Conservation (phyloP, 2,113 vertebrate genomes). For the Perognathus longimembris region DNA sequence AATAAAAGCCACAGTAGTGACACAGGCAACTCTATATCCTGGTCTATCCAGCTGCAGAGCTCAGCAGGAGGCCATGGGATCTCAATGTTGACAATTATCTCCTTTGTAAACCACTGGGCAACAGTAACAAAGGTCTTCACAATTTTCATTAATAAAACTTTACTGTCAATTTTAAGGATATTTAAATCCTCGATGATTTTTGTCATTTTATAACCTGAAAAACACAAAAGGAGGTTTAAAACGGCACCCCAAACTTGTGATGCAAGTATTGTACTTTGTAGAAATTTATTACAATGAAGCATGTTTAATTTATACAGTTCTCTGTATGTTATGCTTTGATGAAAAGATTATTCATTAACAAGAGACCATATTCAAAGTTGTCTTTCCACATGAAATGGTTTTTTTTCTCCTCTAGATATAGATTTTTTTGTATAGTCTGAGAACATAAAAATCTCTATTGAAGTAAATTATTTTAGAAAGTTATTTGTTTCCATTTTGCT, state of each 20-base stretch:
- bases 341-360: conserved; percentile 46
- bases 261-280: background rate
- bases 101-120: background rate
- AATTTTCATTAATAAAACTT: conserved; percentile 29
- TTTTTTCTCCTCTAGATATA: background rate
- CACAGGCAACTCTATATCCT: background rate
- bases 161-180: background rate
- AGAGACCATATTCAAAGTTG: background rate
- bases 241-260: background rate
- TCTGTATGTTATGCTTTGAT: background rate
- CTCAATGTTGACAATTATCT: background rate
- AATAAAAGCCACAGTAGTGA: conserved; percentile 48
- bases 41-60: background rate
- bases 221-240: conserved; percentile 43
- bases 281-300: background rate
- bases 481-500: background rate
- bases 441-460: conserved; percentile 31
- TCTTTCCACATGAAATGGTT: background rate
- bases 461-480: background rate
- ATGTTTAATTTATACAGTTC: background rate
- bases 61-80: background rate
- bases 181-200: conserved; percentile 23
- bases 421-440: background rate
- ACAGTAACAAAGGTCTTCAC: background rate
- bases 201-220: conserved; percentile 31